Evolutionary conservation across 2,113 vertebrate genomes (phyloP).

Genomic region (Platycercus adscitus): DNA sequence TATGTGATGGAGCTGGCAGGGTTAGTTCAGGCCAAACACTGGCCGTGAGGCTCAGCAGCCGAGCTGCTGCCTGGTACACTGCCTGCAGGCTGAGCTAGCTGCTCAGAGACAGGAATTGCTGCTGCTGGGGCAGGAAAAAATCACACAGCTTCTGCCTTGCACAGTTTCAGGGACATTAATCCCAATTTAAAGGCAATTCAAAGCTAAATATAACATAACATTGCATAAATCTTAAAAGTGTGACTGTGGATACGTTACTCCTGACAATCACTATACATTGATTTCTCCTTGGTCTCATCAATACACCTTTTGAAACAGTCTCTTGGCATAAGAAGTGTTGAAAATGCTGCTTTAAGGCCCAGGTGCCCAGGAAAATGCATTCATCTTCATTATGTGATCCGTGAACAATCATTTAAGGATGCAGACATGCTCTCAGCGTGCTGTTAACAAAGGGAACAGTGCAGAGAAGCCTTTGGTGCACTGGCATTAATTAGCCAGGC

Average conservation of each 20-base stretch:
- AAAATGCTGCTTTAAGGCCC: neutral
- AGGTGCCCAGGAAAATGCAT: neutral
- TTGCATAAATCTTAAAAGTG: neutral
- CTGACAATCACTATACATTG: neutral
- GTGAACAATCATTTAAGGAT: neutral
- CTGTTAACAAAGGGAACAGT: constrained; percentile 19
- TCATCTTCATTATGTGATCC: neutral
- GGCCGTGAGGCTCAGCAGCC: neutral
- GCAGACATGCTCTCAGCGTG: constrained; percentile 18
- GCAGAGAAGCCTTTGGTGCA: neutral
- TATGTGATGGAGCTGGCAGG: neutral
- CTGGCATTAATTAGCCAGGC: constrained; percentile 40
- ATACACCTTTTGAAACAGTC: neutral
- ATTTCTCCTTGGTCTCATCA: neutral
- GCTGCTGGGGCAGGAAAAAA: neutral
- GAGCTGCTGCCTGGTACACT: neutral
- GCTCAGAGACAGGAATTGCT: neutral
- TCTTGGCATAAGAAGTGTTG: neutral
- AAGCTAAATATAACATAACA: neutral
- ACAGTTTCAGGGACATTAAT: neutral
- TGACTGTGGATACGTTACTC: neutral
- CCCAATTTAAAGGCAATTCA: neutral
- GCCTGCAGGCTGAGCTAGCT: neutral
- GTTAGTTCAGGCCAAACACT: neutral
- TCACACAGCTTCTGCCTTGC: neutral